phyloP scores from a whole-genome alignment of 2,113 vertebrate genomes.

The Rhynchomys soricoides region DNA sequence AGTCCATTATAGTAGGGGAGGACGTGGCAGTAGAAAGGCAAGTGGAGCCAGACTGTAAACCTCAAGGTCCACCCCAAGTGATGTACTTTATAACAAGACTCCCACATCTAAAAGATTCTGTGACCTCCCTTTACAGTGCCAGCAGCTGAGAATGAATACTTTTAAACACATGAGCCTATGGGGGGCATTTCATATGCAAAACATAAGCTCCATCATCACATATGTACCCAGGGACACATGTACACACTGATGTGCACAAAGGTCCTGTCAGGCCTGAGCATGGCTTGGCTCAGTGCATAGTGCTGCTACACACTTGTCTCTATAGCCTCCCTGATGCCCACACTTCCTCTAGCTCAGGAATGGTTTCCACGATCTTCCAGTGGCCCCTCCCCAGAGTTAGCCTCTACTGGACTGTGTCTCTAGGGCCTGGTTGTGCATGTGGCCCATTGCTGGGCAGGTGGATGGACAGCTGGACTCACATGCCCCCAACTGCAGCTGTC shows the following conservation, averaged over 20 bases:
- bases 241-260: not conserved
- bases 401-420: not conserved
- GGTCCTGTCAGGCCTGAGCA: not conserved
- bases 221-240: not conserved
- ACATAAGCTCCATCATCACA: not conserved
- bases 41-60: not conserved
- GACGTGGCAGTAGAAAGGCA: not conserved
- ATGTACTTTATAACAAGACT: not conserved
- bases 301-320: rapidly evolving
- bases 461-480: conserved; percentile 63
- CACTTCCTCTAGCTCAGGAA: not conserved
- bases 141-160: not conserved
- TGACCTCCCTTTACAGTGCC: not conserved
- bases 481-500: conserved; percentile 58
- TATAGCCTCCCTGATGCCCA: rapidly evolving
- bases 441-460: conserved; percentile 22
- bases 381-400: not conserved
- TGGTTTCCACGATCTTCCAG: not conserved
- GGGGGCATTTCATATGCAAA: not conserved
- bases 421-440: not conserved
- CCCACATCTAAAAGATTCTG: not conserved
- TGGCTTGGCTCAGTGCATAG: not conserved
- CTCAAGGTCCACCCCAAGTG: not conserved
- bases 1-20: not conserved
- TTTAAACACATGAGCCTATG: not conserved